Evolutionary conservation across 2,888 invertebrate species (phyloP), one percentile per base, ranked within the genome.

Genomic region (Eurytoma adleriae): DNA sequence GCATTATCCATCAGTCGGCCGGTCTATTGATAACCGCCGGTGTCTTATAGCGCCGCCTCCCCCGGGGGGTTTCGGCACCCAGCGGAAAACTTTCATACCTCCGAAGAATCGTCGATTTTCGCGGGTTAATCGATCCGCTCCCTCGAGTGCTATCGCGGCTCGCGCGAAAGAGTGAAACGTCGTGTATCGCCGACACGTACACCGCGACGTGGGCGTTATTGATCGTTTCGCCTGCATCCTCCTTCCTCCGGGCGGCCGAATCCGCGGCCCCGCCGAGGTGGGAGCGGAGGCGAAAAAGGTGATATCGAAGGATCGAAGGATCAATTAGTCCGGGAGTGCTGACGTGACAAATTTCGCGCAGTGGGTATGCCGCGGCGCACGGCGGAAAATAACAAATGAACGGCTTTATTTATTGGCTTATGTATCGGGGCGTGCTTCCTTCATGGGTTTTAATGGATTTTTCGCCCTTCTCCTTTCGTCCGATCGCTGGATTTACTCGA

Each of bases 281-380:
- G 52, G 13, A 52, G 54, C 1, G 67, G 24, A 16, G 24, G 14
- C 48, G 52, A n/a, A 56, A 18, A n/a, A 54, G 54, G n/a, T 16
- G 54, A 54, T 54, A 54, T 54, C 54, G 54, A 54, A 5, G 24
- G 40, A 40, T 40, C 40, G 40, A 16, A 80, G 78, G 82, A 83
- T 82, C 83, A 83, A 83, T 83, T 83, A 83, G 78, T 80, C 70
- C 71, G 69, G 40, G 40, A 73, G 79, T 78, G 82, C 83, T 83
- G 83, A 83, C 83, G 81, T 83, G 83, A 83, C 83, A 82, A 83
- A 81, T 83, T 81, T 83, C 50, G 67, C 67, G 48, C 57, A 18
- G 48, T 56, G 16, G 20, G 24, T 48, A 40, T n/a, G 52, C 62
- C 12, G 3, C 16, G 24, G 5, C 12, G 3, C n/a, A 4, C 62